Evolutionary conservation across 2,113 vertebrate genomes (phyloP), one percentile per base, ranked within the genome.

Genomic region (Phrynosoma blainvillii): DNA sequence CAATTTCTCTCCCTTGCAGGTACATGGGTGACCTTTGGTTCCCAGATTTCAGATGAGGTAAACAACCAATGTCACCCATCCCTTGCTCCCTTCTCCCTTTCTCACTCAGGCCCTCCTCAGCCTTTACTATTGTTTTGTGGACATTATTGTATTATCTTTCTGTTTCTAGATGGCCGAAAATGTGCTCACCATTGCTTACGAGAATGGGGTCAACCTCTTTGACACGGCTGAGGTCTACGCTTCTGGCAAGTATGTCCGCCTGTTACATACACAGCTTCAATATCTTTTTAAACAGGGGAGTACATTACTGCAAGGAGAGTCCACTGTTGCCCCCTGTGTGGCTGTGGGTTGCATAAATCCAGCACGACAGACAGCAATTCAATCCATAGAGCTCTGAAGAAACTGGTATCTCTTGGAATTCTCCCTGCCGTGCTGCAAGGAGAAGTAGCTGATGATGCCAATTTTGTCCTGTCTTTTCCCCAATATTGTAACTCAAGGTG

Each of bases 21-120:
- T 83, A 99, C 98, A 77, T 98, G 98, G 98, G 98, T 98, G 95
- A 99, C 98, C 1, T 98, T 99, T 91, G 98, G 98, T 87, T 98
- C 98, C 70, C 98, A 98, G 95, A 98, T 98, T 95, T 98, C 98
- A 3, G 98, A 99, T 88, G 98, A 98, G 97, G 98, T 98, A 93
- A 93, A 94, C 91, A 88, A 1, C 3, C 11, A 32, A 9, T 18
- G 8, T 30, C 13, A 5, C 21, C 5, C 14, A 12, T 25, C 10
- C 10, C 11, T 2, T 1, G 30, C 8, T 36, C 7, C 1, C 6
- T 70, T 36, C 18, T 21, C 42, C 27, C 1, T 0, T 36, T 9
- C 66, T 68, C 66, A 25, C 23, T 25, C 66, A 68, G 66, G 21
- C 8, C 21, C 20, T 7, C 25, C 21, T 68, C 8, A 16, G 2